Conservation (phyloP, 2,113 vertebrate genomes). For the Tragelaphus scriptus region DNA sequence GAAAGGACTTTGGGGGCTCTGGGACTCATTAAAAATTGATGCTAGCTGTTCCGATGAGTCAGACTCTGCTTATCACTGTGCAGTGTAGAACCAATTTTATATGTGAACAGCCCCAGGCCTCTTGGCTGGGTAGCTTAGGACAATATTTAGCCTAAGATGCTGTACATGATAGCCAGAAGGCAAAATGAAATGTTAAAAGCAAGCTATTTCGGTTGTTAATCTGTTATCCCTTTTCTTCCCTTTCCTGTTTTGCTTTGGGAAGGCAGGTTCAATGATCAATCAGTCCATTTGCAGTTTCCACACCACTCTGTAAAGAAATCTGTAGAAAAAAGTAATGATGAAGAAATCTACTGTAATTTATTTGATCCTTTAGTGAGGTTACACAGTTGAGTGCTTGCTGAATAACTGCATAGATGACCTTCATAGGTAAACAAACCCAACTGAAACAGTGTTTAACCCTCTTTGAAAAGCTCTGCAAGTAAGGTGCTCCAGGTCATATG, state of each 20-base stretch:
- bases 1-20: background rate
- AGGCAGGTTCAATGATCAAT: background rate
- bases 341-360: background rate
- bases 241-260: background rate
- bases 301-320: background rate
- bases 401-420: background rate
- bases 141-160: background rate
- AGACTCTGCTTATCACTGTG: background rate
- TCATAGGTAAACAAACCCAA: background rate
- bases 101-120: background rate
- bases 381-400: background rate
- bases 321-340: background rate
- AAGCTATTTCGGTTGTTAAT: background rate
- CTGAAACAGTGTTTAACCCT: background rate
- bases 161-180: background rate
- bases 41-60: slow-evolving; percentile 37
- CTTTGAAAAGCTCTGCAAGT: background rate
- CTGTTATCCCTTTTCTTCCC: rapidly evolving
- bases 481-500: background rate
- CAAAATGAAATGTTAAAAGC: background rate
- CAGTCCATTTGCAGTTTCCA: background rate
- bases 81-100: background rate
- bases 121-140: background rate
- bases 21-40: slow-evolving; percentile 1
- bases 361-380: background rate